phyloP scores from a whole-genome alignment of 2,113 vertebrate genomes.

The Penelope pileata region DNA sequence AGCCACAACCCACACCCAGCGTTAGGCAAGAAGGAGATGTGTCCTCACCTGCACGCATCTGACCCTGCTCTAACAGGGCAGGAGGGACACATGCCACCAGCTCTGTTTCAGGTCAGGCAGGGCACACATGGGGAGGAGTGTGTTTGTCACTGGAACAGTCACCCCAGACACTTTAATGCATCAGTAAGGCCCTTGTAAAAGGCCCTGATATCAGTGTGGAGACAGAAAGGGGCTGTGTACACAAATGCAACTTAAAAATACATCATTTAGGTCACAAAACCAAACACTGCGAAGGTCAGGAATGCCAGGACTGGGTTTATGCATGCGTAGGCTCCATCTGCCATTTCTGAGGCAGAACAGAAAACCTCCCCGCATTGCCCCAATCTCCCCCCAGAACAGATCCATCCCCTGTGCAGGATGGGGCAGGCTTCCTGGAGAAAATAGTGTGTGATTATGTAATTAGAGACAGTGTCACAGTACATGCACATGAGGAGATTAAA shows the following conservation, averaged over 20 bases:
- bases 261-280: background rate
- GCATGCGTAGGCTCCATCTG: background rate
- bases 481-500: background rate
- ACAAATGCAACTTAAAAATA: background rate
- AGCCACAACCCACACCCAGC: background rate
- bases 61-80: background rate
- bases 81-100: fast-evolving
- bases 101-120: background rate
- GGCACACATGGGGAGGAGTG: background rate
- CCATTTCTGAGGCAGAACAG: background rate
- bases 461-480: background rate
- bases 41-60: background rate
- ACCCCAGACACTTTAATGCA: background rate
- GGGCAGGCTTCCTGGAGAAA: background rate
- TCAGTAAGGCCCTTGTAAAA: background rate
- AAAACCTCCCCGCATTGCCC: background rate
- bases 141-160: background rate
- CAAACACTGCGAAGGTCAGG: background rate
- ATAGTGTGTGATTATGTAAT: background rate
- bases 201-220: background rate
- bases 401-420: fast-evolving
- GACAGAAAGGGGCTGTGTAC: background rate
- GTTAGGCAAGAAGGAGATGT: background rate
- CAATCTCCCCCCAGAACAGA: background rate
- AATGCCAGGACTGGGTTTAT: background rate